These are phyloP conservation scores for Channa maculata DNA, from an alignment of 2,113 vertebrate species.

Conservation along the genomic window DNA sequence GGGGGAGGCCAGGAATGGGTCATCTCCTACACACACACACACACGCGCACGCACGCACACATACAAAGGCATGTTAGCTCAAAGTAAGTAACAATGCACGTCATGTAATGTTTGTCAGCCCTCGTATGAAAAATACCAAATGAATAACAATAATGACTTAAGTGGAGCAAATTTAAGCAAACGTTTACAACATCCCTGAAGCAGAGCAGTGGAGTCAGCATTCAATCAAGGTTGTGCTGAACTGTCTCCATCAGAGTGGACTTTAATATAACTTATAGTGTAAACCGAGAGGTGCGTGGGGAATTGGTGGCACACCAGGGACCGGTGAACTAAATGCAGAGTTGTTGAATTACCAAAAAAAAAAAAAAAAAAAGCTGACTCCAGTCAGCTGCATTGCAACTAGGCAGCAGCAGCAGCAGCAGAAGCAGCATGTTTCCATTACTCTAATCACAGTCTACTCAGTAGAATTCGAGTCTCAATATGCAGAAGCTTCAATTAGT, in stretches of 20 bases:
- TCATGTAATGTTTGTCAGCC: background rate
- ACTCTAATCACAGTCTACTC: slow-evolving; percentile 43
- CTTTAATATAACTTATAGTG: slow-evolving; percentile 40
- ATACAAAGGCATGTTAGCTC: background rate
- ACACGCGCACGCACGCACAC: slow-evolving; percentile 4
- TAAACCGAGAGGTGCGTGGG: slow-evolving; percentile 25
- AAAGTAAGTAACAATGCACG: background rate
- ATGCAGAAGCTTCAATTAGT: slow-evolving; percentile 49
- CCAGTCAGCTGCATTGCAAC: slow-evolving; percentile 38
- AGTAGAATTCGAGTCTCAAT: slow-evolving; percentile 30
- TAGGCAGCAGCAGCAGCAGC: slow-evolving; percentile 8
- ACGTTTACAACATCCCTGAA: slow-evolving; percentile 39
- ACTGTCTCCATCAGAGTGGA: slow-evolving; percentile 15
- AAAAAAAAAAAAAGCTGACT: slow-evolving; percentile 68
- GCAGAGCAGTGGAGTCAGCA: slow-evolving; percentile 56
- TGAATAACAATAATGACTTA: slow-evolving; percentile 36
- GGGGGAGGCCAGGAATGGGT: slow-evolving; percentile 93
- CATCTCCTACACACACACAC: slow-evolving; percentile 85
- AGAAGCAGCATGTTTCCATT: slow-evolving; percentile 31
- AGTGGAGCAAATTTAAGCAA: slow-evolving; percentile 27
- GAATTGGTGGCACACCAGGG: slow-evolving; percentile 48
- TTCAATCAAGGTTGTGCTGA: slow-evolving; percentile 48
- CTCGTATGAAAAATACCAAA: background rate
- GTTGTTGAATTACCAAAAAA: slow-evolving; percentile 54
- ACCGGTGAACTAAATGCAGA: slow-evolving; percentile 38